Conservation (phyloP, 2,888 invertebrate species). For the Adelphocoris suturalis region DNA sequence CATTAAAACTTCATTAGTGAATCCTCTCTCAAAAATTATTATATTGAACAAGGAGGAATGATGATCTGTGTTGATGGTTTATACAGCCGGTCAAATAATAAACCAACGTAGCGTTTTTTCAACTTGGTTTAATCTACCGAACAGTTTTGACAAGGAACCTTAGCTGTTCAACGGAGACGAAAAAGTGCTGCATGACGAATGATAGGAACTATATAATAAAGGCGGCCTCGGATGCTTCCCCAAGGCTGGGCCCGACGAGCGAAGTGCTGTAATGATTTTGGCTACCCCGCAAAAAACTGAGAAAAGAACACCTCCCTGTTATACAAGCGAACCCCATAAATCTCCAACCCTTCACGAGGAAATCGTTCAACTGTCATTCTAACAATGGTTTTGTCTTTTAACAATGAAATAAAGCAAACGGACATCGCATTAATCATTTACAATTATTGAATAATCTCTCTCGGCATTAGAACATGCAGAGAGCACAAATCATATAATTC, state of each 20-base stretch:
- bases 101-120: no score
- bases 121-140: no score
- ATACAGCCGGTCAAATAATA: no score
- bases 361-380: neutral
- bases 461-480: no score
- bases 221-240: constrained; percentile 3
- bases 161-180: neutral
- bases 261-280: constrained; percentile 24
- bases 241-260: neutral
- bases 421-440: no score
- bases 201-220: neutral
- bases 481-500: no score
- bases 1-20: neutral
- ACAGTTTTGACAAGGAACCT: neutral
- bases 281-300: neutral
- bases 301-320: neutral
- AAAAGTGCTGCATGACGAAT: neutral
- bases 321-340: neutral
- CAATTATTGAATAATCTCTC: no score
- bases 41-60: no score
- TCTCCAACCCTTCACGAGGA: neutral
- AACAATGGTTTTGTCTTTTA: neutral
- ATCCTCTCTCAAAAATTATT: neutral
- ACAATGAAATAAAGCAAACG: neutral
- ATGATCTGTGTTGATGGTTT: no score